These are phyloP conservation scores for Strongylocentrotus purpuratus DNA, from an alignment of 35 echinoderm and acorn worm species.

Conservation along the genomic window DNA sequence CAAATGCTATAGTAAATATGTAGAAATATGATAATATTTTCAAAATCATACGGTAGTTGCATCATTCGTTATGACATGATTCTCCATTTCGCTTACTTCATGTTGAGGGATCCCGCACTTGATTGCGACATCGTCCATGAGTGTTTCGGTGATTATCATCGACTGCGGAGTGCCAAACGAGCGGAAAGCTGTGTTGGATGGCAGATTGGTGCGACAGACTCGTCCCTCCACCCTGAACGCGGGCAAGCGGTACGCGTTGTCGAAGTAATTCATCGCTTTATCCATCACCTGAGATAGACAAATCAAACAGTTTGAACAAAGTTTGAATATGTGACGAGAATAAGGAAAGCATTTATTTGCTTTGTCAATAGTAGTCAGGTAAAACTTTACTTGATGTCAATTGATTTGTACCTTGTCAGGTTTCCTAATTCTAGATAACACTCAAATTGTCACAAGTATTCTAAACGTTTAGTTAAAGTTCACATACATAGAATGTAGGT, in stretches of 20 bases:
- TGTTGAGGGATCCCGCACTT: conserved; percentile 60
- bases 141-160: conserved; percentile 55
- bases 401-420: too few relatives aligned
- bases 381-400: too few relatives aligned
- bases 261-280: conserved; percentile 28
- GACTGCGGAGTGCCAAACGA: conserved; percentile 69
- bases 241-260: conserved; percentile 60
- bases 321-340: neutral
- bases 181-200: conserved; percentile 69
- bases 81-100: conserved; percentile 33
- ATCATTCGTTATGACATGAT: too few relatives aligned
- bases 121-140: conserved; percentile 62
- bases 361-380: neutral
- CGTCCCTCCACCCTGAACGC: conserved; percentile 53
- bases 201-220: conserved; percentile 65
- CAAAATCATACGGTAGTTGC: too few relatives aligned
- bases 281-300: conserved; percentile 56
- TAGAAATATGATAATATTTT: too few relatives aligned
- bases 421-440: too few relatives aligned
- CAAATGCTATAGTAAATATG: too few relatives aligned
- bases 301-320: neutral
- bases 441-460: too few relatives aligned
- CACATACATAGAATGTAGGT: too few relatives aligned
- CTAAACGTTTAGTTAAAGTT: too few relatives aligned
- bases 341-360: neutral